Evolutionary conservation across 2,113 vertebrate species (phyloP).

Genomic region (Spilogale gracilis): DNA sequence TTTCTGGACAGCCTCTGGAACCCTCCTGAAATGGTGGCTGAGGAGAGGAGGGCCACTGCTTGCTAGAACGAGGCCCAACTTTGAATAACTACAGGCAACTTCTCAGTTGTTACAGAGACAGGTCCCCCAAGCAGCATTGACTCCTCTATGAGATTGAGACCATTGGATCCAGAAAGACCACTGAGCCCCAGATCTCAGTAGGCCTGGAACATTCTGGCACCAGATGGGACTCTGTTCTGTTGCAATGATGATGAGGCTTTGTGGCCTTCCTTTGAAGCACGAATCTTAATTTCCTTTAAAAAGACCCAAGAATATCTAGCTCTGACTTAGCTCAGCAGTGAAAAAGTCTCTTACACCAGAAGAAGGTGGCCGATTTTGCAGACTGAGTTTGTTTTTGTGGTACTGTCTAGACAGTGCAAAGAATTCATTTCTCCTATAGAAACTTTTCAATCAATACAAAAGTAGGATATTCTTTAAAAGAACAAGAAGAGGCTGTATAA

Average conservation of each 20-base stretch:
- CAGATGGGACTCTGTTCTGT: neutral
- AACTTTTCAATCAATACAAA: neutral
- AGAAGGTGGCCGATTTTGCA: constrained; percentile 14
- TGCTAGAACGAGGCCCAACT: neutral
- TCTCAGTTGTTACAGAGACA: neutral
- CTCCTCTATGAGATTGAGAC: neutral
- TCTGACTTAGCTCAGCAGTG: neutral
- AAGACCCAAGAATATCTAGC: neutral
- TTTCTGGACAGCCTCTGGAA: neutral
- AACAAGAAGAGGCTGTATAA: neutral
- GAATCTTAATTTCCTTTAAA: constrained; percentile 38
- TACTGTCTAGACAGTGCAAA: constrained; percentile 53
- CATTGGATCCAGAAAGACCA: neutral
- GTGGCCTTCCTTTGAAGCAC: constrained; percentile 36
- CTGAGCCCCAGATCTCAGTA: neutral
- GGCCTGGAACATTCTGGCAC: neutral
- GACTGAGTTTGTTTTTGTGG: constrained; percentile 52
- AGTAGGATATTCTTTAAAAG: neutral
- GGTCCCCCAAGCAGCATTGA: neutral
- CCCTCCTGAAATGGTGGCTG: neutral
- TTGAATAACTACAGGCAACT: neutral
- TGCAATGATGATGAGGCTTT: neutral
- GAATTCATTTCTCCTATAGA: neutral
- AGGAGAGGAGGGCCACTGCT: neutral
- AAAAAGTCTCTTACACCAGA: neutral